Percentiles rank a stretch among this genome's conserved stretches.
Conservation (phyloP, 2,888 invertebrate genomes). For the Hydropsyche betteni region DNA sequence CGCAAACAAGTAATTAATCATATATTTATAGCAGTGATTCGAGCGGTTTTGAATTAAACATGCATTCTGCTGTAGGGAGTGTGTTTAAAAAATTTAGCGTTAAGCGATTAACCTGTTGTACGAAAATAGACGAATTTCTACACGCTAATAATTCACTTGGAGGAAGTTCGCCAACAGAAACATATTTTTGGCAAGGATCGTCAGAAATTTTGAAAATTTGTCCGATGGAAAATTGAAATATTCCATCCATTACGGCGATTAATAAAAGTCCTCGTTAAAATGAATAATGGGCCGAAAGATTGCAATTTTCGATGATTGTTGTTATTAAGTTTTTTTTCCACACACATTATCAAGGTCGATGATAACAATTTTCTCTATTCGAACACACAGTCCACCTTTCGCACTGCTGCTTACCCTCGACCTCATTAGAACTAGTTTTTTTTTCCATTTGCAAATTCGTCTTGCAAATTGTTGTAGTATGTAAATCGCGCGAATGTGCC, state of each 20-base stretch:
- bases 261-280: not conserved
- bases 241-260: not conserved
- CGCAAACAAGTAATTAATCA: too few species aligned
- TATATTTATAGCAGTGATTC: too few species aligned
- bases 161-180: not conserved
- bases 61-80: too few species aligned
- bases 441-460: conserved; percentile 15
- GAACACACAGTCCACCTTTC: conserved; percentile 10
- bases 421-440: conserved; percentile 26
- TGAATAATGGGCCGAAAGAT: not conserved
- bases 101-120: not conserved
- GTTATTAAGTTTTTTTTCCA: too few species aligned
- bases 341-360: conserved; percentile 18
- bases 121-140: not conserved
- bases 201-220: not conserved
- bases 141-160: not conserved
- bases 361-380: conserved; percentile 9
- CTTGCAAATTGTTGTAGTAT: not conserved
- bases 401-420: not conserved
- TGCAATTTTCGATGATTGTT: not conserved
- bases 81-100: too few species aligned
- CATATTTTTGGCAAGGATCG: not conserved
- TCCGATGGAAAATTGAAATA: not conserved
- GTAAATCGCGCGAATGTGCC: not conserved
- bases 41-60: too few species aligned